A percentile compares a stretch with the other conserved stretches of the same genome.
These are phyloP conservation scores for Telenomus remus DNA, from an alignment of 1,140 invertebrate genomes.

Conservation along the genomic window DNA sequence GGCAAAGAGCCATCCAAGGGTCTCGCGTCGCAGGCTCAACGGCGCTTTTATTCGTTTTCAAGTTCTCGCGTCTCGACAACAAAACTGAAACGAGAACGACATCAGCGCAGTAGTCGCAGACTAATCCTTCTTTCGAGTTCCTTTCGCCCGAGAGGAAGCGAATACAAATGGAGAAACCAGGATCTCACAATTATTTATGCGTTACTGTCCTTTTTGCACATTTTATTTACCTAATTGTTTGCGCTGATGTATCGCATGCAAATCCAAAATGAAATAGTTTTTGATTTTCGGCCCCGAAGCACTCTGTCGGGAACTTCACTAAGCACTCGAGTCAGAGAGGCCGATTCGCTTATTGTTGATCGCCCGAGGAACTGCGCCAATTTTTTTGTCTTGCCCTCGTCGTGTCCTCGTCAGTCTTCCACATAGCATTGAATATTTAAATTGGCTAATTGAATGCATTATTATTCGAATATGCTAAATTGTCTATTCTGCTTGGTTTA, in stretches of 20 bases:
- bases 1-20: conserved; percentile 57
- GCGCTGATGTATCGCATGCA: conserved; percentile 41
- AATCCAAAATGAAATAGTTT: conserved; percentile 12
- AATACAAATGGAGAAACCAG: conserved; percentile 42
- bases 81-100: background rate
- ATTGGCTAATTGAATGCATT: conserved; percentile 53
- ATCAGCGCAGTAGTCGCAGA: conserved; percentile 1
- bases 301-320: conserved; percentile 26
- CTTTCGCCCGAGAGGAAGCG: conserved; percentile 11
- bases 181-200: conserved; percentile 18
- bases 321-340: conserved; percentile 34
- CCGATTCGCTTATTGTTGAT: conserved; percentile 45
- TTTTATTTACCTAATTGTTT: conserved; percentile 38
- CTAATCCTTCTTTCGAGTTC: conserved; percentile 5
- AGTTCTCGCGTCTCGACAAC: conserved; percentile 36
- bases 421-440: conserved; percentile 47
- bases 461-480: conserved; percentile 47
- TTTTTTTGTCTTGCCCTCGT: conserved; percentile 27
- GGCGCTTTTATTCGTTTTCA: conserved; percentile 61
- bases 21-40: conserved; percentile 59
- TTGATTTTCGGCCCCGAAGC: conserved; percentile 43
- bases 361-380: conserved; percentile 18
- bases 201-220: conserved; percentile 10
- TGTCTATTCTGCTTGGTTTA: conserved; percentile 23
- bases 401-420: conserved; percentile 45